Conservation (phyloP, 2,888 invertebrate genomes). For the Autographa gamma region DNA sequence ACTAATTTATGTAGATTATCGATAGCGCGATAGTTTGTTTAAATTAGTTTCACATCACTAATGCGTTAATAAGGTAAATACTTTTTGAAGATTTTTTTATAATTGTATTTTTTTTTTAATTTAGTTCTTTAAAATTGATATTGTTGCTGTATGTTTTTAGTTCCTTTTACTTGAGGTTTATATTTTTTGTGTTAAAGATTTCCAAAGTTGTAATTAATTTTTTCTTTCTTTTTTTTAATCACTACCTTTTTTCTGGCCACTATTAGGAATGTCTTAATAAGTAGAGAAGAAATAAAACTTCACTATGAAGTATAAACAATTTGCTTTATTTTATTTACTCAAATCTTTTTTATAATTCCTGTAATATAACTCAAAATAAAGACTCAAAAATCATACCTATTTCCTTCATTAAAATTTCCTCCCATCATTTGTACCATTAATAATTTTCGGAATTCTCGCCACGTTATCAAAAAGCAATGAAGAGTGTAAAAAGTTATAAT, state of each 20-base stretch:
- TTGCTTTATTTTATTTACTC: neutral
- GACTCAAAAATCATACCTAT: neutral
- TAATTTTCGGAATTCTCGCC: constrained; percentile 33
- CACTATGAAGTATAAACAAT: neutral
- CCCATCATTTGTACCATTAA: neutral
- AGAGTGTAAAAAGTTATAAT: constrained; percentile 55
- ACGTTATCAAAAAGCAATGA: constrained; percentile 32
- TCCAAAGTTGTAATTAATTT: too few relatives aligned
- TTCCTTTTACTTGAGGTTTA: too few relatives aligned
- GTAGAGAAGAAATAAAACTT: neutral
- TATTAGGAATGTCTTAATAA: too few relatives aligned
- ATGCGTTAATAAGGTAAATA: neutral
- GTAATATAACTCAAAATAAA: neutral
- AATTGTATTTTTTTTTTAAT: too few relatives aligned
- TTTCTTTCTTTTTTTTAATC: too few relatives aligned
- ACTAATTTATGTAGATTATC: neutral
- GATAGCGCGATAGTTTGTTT: neutral
- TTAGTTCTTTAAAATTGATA: too few relatives aligned
- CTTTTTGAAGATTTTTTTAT: too few relatives aligned
- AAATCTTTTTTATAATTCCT: neutral
- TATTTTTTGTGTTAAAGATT: too few relatives aligned
- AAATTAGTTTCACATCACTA: neutral
- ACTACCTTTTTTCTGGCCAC: too few relatives aligned
- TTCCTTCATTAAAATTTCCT: constrained; percentile 14
- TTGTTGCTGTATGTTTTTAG: too few relatives aligned